A percentile compares a stretch with the other conserved stretches of the same genome.
phyloP scores from a whole-genome alignment of 2,113 vertebrate genomes.

The Alexandromys fortis region DNA sequence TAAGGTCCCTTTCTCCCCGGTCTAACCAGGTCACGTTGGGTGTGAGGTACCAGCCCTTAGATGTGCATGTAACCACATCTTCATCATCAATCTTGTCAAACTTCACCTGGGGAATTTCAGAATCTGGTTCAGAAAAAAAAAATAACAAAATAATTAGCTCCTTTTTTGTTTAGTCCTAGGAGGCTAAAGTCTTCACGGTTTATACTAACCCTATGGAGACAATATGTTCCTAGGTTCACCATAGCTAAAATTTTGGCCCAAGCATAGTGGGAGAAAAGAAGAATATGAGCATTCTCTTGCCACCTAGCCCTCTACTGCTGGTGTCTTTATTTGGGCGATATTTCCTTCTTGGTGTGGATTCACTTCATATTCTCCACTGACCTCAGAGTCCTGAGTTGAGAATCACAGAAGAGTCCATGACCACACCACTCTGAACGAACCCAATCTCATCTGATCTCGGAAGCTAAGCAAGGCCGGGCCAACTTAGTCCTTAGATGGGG shows the following conservation, averaged over 20 bases:
- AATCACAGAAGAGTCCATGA: not conserved
- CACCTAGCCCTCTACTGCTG: not conserved
- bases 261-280: not conserved
- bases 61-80: slow-evolving; percentile 65
- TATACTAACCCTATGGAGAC: not conserved
- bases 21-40: slow-evolving; percentile 78
- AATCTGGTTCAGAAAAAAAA: slow-evolving; percentile 56
- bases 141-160: slow-evolving; percentile 72
- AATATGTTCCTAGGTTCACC: not conserved
- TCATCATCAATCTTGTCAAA: slow-evolving; percentile 69
- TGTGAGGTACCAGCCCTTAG: slow-evolving; percentile 72
- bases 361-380: not conserved
- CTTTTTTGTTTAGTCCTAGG: not conserved
- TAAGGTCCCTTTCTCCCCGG: slow-evolving; percentile 69
- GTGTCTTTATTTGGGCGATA: not conserved
- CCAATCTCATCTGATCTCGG: not conserved
- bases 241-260: not conserved
- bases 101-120: slow-evolving; percentile 78
- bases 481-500: not conserved
- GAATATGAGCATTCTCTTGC: not conserved
- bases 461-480: not conserved
- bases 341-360: not conserved
- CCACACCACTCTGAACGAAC: not conserved
- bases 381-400: not conserved
- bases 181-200: not conserved